Evolutionary conservation across 2,888 invertebrate genomes (phyloP).

Genomic region (Cremastinae sp.): DNA sequence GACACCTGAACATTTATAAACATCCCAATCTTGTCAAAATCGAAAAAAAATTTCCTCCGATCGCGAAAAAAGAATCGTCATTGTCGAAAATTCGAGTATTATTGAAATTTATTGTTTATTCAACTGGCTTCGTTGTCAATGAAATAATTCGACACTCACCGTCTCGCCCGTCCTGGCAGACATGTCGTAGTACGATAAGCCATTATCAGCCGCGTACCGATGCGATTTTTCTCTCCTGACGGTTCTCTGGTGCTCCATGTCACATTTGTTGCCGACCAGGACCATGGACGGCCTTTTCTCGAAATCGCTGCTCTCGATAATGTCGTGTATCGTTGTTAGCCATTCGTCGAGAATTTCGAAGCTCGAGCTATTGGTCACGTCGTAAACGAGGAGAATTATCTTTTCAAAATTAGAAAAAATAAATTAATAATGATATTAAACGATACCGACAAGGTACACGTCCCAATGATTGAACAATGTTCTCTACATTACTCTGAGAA

Average conservation of each 20-base stretch:
- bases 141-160: conserved; percentile 79
- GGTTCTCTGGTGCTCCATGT: conserved; percentile 88
- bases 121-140: background rate
- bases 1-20: conserved; percentile 82
- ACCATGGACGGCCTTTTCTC: conserved; percentile 83
- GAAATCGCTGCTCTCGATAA: conserved; percentile 77
- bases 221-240: conserved; percentile 85
- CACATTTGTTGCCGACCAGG: conserved; percentile 87
- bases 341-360: conserved; percentile 89
- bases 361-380: conserved; percentile 90
- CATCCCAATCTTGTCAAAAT: background rate
- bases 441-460: no score
- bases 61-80: background rate
- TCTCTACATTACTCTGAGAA: no score
- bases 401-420: conserved; percentile 74
- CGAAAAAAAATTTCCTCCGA: background rate
- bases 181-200: conserved; percentile 84
- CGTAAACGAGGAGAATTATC: conserved; percentile 91
- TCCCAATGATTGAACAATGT: no score
- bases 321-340: conserved; percentile 83
- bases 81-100: no score
- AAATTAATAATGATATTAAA: background rate
- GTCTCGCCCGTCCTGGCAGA: conserved; percentile 89
- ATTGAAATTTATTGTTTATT: no score
- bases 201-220: conserved; percentile 85